Conservation (phyloP, 2,113 vertebrate genomes). For the Aplodontia rufa region DNA sequence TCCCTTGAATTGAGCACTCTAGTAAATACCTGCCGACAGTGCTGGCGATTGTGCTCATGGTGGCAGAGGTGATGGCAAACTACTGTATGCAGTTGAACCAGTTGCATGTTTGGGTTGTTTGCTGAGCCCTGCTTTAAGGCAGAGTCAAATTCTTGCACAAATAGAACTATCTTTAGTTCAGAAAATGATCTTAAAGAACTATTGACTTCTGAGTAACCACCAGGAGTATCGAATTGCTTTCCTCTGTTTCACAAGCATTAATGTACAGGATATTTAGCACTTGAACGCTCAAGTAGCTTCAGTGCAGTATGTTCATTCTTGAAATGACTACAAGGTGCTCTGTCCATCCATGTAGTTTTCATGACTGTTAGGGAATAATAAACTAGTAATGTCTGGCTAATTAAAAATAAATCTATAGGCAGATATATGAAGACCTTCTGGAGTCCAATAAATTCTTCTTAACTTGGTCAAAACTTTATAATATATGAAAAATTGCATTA, state of each 20-base stretch:
- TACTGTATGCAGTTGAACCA: neutral
- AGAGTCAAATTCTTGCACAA: neutral
- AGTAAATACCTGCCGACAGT: neutral
- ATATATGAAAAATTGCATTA: neutral
- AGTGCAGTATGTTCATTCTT: neutral
- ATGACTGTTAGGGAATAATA: neutral
- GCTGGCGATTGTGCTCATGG: neutral
- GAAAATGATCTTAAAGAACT: slow-evolving; percentile 7
- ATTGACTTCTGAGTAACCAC: neutral
- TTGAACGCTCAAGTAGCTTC: neutral
- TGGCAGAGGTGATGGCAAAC: neutral
- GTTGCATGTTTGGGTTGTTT: neutral
- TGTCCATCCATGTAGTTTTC: neutral
- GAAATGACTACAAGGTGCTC: neutral
- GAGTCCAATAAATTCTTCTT: neutral
- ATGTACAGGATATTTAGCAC: neutral
- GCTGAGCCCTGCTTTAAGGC: neutral
- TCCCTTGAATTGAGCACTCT: neutral
- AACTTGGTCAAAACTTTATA: slow-evolving; percentile 3
- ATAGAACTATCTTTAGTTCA: neutral
- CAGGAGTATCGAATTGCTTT: neutral
- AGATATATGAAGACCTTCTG: neutral
- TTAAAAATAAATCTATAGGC: neutral
- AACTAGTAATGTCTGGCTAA: neutral
- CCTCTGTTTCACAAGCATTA: neutral